Evolutionary conservation across 1,140 invertebrate species (phyloP).

Genomic region (Danaus melanippus): DNA sequence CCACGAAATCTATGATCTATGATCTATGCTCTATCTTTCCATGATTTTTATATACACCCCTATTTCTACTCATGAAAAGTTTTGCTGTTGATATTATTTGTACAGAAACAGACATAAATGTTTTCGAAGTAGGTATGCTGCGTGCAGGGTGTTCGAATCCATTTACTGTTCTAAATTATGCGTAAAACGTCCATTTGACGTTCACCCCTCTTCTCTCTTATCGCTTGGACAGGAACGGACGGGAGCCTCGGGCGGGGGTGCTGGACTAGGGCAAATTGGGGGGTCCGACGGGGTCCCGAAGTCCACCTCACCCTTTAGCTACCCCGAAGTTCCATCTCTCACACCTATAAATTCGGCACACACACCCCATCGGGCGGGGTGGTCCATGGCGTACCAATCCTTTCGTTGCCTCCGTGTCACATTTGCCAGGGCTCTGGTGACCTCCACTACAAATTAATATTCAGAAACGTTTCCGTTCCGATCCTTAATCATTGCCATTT

Average conservation of each 20-base stretch:
- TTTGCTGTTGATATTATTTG: conserved; percentile 3
- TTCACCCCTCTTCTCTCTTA: conserved; percentile 68
- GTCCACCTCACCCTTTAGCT: conserved; percentile 69
- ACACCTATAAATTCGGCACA: conserved; percentile 70
- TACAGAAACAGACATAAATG: conserved; percentile 28
- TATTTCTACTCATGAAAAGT: too few relatives aligned
- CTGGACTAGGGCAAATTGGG: conserved; percentile 68
- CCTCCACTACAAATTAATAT: conserved; percentile 71
- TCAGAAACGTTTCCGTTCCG: conserved; percentile 62
- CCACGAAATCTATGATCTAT: too few relatives aligned
- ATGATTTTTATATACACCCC: too few relatives aligned
- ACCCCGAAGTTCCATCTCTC: conserved; percentile 70
- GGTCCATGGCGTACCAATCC: conserved; percentile 60
- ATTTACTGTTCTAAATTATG: conserved; percentile 71
- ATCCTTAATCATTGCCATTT: conserved; percentile 63
- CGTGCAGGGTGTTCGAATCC: conserved; percentile 66
- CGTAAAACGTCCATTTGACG: conserved; percentile 71
- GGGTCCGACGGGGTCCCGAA: conserved; percentile 60
- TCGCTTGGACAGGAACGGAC: conserved; percentile 66
- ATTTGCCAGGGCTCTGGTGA: conserved; percentile 57
- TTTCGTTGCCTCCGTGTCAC: conserved; percentile 65
- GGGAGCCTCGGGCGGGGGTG: conserved; percentile 63
- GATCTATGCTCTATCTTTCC: too few relatives aligned
- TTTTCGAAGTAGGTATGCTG: conserved; percentile 48
- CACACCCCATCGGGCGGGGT: conserved; percentile 55